Evolutionary conservation across 2,797 vertebrate genomes (phyloP).

Genomic region (Scolopax rusticola): DNA sequence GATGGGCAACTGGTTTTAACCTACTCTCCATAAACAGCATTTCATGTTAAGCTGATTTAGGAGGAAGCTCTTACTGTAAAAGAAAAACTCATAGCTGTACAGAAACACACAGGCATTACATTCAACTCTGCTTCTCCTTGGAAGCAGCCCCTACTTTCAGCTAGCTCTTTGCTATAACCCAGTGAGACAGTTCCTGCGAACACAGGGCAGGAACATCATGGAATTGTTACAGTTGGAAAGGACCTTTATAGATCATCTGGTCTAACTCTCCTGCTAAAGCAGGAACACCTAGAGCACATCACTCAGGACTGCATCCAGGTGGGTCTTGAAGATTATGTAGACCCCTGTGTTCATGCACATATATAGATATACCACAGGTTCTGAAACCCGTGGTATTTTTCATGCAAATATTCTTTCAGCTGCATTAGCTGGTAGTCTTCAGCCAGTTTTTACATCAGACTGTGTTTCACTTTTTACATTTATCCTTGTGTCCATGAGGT

Average conservation of each 20-base stretch:
- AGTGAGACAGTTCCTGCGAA: neutral
- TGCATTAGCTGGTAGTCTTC: neutral
- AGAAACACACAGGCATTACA: neutral
- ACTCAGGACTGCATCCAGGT: too few relatives aligned
- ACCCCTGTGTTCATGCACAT: neutral
- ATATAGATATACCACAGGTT: neutral
- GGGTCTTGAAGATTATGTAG: too few relatives aligned
- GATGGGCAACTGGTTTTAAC: neutral
- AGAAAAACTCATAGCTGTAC: neutral
- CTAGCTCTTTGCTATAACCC: neutral
- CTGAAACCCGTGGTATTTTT: neutral
- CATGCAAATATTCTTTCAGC: neutral
- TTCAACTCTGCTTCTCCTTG: neutral
- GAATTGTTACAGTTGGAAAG: too few relatives aligned
- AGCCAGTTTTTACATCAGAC: neutral
- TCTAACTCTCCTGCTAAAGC: too few relatives aligned
- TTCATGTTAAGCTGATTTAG: neutral
- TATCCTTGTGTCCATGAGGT: neutral
- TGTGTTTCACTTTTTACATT: neutral
- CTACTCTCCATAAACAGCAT: neutral
- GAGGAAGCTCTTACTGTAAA: neutral
- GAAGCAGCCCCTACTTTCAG: neutral
- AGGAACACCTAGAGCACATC: too few relatives aligned
- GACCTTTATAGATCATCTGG: too few relatives aligned
- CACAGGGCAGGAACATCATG: accelerated